Conservation (phyloP, 1,140 invertebrate species). For the Carcinoscorpius rotundicauda region DNA sequence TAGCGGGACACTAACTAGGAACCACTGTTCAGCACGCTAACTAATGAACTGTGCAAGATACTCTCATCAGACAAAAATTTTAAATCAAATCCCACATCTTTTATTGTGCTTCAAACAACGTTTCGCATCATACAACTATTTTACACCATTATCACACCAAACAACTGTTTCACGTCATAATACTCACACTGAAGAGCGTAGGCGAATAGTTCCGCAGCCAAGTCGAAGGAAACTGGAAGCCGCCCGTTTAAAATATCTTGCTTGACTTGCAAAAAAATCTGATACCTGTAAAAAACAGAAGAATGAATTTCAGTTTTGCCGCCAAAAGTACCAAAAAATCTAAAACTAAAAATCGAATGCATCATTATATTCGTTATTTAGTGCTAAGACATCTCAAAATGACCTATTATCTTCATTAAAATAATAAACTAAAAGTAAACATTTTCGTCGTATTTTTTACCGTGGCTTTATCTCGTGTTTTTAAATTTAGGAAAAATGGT, state of each 20-base stretch:
- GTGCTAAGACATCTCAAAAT: background rate
- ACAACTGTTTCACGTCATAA: background rate
- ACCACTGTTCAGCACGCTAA: no score
- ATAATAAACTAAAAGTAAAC: no score
- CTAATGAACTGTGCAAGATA: no score
- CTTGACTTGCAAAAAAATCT: conserved; percentile 93
- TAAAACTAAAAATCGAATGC: conserved; percentile 1
- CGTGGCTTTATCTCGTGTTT: no score
- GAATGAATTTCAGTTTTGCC: background rate
- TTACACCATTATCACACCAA: no score
- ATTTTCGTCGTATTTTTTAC: no score
- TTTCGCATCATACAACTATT: no score
- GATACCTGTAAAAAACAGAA: conserved; percentile 49
- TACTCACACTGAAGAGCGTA: conserved; percentile 81
- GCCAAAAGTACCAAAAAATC: conserved; percentile 23
- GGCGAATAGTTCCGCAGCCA: conserved; percentile 75
- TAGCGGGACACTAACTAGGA: no score
- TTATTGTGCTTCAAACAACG: no score
- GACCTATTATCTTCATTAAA: background rate
- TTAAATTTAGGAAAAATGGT: no score
- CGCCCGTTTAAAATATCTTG: conserved; percentile 80
- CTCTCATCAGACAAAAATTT: no score
- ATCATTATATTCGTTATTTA: background rate
- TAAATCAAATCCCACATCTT: no score
- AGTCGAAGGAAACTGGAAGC: conserved; percentile 63